Evolutionary conservation across 2,888 invertebrate genomes (phyloP).

Genomic region (Dicyrtomina minuta): DNA sequence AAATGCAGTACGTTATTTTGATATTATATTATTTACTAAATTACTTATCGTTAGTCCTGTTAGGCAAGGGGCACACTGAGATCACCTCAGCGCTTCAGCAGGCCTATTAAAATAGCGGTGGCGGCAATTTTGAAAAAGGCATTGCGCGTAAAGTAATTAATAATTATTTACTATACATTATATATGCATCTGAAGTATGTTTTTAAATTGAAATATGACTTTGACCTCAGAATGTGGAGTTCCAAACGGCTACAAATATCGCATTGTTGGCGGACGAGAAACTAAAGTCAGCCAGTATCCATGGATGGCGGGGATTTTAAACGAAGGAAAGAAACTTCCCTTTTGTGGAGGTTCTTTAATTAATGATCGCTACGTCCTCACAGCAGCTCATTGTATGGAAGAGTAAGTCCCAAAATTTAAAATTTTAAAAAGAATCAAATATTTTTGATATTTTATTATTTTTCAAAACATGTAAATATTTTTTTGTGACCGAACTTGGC

Average conservation of each 20-base stretch:
- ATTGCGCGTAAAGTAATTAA: no score
- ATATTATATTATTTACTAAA: no score
- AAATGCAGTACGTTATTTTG: conserved; percentile 39
- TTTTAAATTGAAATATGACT: no score
- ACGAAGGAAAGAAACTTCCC: conserved; percentile 56
- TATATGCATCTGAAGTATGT: no score
- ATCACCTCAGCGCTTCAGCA: no score
- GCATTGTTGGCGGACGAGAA: conserved; percentile 51
- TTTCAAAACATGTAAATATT: not conserved
- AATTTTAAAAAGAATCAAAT: not conserved
- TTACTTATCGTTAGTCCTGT: no score
- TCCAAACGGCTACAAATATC: conserved; percentile 38
- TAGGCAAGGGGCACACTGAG: no score
- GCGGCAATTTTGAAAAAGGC: not conserved
- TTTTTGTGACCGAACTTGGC: no score
- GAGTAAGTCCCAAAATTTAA: conserved; percentile 65
- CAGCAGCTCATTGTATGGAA: conserved; percentile 80
- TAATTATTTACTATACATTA: no score
- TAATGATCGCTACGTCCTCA: conserved; percentile 69
- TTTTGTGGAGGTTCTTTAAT: conserved; percentile 81
- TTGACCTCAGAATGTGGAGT: conserved; percentile 45
- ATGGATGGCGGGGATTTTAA: conserved; percentile 51
- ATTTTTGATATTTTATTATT: conserved; percentile 5
- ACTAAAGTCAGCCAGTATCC: conserved; percentile 48
- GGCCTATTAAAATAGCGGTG: no score